phyloP scores from a whole-genome alignment of 2,888 invertebrate species.

The Andrena chrysosceles region DNA sequence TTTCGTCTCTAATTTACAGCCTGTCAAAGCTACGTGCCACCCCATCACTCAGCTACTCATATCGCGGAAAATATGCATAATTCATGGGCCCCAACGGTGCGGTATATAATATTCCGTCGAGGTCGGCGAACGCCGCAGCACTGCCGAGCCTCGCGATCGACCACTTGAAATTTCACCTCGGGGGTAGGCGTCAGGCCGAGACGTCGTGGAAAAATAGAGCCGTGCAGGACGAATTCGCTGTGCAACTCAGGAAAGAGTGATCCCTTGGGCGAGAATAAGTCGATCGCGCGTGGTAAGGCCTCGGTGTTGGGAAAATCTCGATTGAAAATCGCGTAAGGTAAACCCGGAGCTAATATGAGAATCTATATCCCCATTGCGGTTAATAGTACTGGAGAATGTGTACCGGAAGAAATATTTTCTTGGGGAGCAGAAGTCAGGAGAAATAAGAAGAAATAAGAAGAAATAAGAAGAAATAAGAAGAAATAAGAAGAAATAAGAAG shows the following conservation, averaged over 20 bases:
- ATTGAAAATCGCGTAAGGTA: too few relatives aligned
- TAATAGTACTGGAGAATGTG: too few relatives aligned
- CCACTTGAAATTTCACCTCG: conserved; percentile 68
- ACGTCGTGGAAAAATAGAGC: conserved; percentile 42
- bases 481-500: too few relatives aligned
- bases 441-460: too few relatives aligned
- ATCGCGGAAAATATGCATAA: conserved; percentile 83
- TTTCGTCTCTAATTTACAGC: conserved; percentile 83
- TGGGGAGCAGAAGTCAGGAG: too few relatives aligned
- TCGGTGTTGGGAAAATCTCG: too few relatives aligned
- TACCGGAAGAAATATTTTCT: too few relatives aligned
- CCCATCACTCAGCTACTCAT: conserved; percentile 83
- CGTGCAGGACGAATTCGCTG: not conserved
- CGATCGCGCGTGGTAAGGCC: not conserved
- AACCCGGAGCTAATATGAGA: too few relatives aligned
- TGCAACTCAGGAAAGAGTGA: not conserved
- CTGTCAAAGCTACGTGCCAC: conserved; percentile 81
- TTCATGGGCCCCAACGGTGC: conserved; percentile 76
- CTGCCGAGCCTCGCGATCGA: conserved; percentile 55
- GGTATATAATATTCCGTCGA: conserved; percentile 72
- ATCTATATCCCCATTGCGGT: too few relatives aligned
- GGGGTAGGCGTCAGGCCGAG: conserved; percentile 43
- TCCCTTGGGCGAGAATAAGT: not conserved
- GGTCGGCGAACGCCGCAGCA: conserved; percentile 63
- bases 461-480: too few relatives aligned